Conservation (phyloP, 2,888 invertebrate species). For the Itoplectis maculator region DNA sequence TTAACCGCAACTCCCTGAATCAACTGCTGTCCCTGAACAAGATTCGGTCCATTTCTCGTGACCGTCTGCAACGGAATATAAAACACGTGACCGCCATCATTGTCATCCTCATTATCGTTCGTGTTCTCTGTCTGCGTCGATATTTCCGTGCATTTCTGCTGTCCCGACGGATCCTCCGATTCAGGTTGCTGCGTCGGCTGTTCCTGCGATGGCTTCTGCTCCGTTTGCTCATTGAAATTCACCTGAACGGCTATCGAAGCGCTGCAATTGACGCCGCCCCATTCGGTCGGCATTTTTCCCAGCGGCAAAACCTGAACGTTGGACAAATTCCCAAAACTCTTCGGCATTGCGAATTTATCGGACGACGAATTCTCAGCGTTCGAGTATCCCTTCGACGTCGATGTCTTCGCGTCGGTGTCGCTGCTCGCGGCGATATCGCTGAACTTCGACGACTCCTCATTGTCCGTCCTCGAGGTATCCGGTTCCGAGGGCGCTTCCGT, state of each 20-base stretch:
- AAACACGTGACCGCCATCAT: conserved; percentile 87
- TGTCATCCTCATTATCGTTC: conserved; percentile 86
- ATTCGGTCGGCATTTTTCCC: conserved; percentile 81
- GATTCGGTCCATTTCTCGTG: conserved; percentile 83
- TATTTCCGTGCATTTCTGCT: conserved; percentile 82
- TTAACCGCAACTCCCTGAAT: conserved; percentile 89
- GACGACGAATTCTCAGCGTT: conserved; percentile 23
- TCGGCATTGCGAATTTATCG: conserved; percentile 78
- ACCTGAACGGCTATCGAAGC: conserved; percentile 86
- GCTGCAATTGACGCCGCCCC: conserved; percentile 84
- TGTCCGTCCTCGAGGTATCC: conserved; percentile 45
- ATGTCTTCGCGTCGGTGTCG: conserved; percentile 50
- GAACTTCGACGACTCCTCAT: conserved; percentile 55
- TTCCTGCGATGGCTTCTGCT: conserved; percentile 62
- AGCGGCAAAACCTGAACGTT: conserved; percentile 81
- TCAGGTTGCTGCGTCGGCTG: conserved; percentile 54
- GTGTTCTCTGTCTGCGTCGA: conserved; percentile 85
- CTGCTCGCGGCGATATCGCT: conserved; percentile 59
- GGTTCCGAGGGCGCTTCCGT: conserved; percentile 47
- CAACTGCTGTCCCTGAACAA: conserved; percentile 83
- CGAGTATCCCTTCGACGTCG: conserved; percentile 11
- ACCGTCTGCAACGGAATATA: conserved; percentile 88
- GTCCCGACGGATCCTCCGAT: conserved; percentile 54
- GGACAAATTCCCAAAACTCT: conserved; percentile 79
- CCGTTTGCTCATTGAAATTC: conserved; percentile 84